phyloP scores from a whole-genome alignment of 2,797 vertebrate species.

The Betta splendens region DNA sequence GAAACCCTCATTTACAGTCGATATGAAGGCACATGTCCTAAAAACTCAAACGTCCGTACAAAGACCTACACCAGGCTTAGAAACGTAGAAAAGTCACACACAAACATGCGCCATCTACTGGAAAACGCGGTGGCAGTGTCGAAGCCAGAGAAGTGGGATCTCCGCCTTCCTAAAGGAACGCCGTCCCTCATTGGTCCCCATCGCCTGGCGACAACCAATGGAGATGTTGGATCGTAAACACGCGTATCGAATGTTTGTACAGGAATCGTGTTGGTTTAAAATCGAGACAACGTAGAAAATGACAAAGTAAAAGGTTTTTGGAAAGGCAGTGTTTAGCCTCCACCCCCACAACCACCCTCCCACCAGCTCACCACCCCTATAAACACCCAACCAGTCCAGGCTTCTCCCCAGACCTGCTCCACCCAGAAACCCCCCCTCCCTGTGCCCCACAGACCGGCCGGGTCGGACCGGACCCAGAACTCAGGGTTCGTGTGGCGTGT shows the following conservation, averaged over 20 bases:
- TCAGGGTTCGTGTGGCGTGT: conserved; percentile 43
- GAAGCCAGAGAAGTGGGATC: conserved; percentile 18
- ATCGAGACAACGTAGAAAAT: conserved; percentile 69
- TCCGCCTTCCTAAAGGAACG: conserved; percentile 35
- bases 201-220: conserved; percentile 23
- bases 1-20: conserved; percentile 63
- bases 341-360: background rate
- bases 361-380: conserved; percentile 11
- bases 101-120: conserved; percentile 54
- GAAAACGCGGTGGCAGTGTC: conserved; percentile 53
- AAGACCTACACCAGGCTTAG: conserved; percentile 49
- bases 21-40: conserved; percentile 77
- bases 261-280: conserved; percentile 44
- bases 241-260: conserved; percentile 42
- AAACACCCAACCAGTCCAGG: conserved; percentile 4
- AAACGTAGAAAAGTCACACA: conserved; percentile 65
- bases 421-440: conserved; percentile 29
- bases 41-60: conserved; percentile 56
- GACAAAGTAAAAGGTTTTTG: conserved; percentile 53
- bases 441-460: conserved; percentile 38
- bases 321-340: conserved; percentile 81
- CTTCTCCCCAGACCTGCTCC: conserved; percentile 1
- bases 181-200: conserved; percentile 31
- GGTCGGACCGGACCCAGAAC: conserved; percentile 48
- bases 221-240: conserved; percentile 21